Conservation (phyloP, 2,113 vertebrate species). For the Sinocyclocheilus maitianheensis region DNA sequence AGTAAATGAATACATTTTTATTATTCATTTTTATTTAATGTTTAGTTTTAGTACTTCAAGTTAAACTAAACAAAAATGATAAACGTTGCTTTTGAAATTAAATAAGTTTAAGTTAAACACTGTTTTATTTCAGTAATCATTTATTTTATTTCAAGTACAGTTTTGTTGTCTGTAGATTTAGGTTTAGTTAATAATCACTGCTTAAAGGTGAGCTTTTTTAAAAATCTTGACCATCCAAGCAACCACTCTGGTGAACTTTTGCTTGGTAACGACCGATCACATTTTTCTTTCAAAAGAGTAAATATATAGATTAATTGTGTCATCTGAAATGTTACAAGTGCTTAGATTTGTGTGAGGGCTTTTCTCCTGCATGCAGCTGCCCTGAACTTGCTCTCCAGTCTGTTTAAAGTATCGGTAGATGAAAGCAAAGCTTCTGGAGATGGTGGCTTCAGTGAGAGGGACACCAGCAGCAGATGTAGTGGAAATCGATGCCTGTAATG, state of each 20-base stretch:
- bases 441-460: constrained; percentile 31
- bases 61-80: too few relatives aligned
- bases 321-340: not conserved
- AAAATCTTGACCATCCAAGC: not conserved
- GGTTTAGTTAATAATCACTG: not conserved
- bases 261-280: too few relatives aligned
- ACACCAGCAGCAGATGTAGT: constrained; percentile 35
- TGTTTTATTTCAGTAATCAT: too few relatives aligned
- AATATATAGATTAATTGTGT: not conserved
- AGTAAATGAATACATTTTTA: too few relatives aligned
- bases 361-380: not conserved
- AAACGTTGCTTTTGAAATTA: not conserved
- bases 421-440: constrained; percentile 22
- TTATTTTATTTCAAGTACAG: too few relatives aligned
- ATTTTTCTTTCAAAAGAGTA: not conserved
- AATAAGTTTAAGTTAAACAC: not conserved
- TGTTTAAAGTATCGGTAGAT: constrained; percentile 7
- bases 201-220: not conserved
- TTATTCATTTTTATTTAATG: too few relatives aligned
- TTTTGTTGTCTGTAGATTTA: too few relatives aligned
- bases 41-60: too few relatives aligned
- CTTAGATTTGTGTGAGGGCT: not conserved
- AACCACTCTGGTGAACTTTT: not conserved
- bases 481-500: constrained; percentile 58
- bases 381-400: not conserved